Evolutionary conservation across 2,888 invertebrate genomes (phyloP).

Genomic region (Heliconius sara): DNA sequence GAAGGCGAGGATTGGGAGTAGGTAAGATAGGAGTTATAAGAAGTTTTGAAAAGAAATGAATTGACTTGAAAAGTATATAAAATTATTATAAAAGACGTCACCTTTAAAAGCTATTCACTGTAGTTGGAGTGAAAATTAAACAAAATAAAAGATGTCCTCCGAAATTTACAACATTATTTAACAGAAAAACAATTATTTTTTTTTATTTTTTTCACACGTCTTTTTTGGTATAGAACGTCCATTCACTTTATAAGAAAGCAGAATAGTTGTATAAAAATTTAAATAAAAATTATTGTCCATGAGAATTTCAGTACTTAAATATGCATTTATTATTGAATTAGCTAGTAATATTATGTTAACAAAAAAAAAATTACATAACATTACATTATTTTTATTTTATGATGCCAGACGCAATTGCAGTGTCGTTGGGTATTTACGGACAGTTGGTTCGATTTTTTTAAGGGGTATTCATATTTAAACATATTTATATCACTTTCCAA

Average conservation of each 20-base stretch:
- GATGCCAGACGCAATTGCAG: neutral
- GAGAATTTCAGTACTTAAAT: constrained; percentile 34
- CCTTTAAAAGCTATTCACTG: too few species aligned
- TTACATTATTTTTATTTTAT: neutral
- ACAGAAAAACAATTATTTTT: too few species aligned
- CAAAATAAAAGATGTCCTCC: too few species aligned
- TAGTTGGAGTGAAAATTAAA: too few species aligned
- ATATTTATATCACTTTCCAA: too few species aligned
- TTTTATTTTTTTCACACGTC: neutral
- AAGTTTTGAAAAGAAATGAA: too few species aligned
- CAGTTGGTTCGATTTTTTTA: neutral
- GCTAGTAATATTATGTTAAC: neutral
- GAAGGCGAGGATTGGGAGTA: too few species aligned
- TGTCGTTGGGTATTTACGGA: neutral
- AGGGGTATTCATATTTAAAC: too few species aligned
- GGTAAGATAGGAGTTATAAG: too few species aligned
- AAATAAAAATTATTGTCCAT: constrained; percentile 5
- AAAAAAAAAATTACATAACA: neutral
- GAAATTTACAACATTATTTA: neutral
- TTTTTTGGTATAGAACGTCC: neutral
- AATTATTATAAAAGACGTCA: too few species aligned
- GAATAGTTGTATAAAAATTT: neutral
- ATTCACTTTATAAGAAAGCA: neutral
- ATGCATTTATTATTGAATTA: constrained; percentile 29
- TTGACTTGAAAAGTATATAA: too few species aligned